phyloP scores from a whole-genome alignment of 2,888 invertebrate genomes.

The Diadegma fenestrale region DNA sequence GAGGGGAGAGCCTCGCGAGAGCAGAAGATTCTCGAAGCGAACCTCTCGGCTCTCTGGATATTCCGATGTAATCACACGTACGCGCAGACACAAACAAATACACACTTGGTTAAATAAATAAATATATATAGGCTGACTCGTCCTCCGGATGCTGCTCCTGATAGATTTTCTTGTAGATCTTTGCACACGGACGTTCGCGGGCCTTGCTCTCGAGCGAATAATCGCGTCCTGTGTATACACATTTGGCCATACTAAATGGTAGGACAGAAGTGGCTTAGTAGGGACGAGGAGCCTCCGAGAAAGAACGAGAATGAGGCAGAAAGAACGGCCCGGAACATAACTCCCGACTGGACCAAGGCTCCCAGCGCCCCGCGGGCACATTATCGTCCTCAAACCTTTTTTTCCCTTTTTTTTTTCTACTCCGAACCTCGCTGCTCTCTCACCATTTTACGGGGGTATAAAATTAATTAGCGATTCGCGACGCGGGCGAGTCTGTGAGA shows the following conservation, averaged over 20 bases:
- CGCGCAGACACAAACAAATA: neutral
- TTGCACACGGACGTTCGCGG: conserved; percentile 11
- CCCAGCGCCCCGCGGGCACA: conserved; percentile 60
- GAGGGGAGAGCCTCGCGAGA: neutral
- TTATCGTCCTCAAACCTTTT: conserved; percentile 60
- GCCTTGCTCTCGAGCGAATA: conserved; percentile 26
- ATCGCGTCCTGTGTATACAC: conserved; percentile 26
- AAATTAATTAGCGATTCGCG: conserved; percentile 78
- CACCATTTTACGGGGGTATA: conserved; percentile 76
- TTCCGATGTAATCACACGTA: neutral
- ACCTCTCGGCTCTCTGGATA: neutral
- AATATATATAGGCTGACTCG: neutral
- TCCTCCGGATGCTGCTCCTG: conserved; percentile 19
- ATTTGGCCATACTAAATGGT: conserved; percentile 29
- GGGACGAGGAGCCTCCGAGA: neutral
- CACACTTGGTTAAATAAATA: conserved; percentile 4
- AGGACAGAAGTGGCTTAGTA: conserved; percentile 13
- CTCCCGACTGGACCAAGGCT: conserved; percentile 50
- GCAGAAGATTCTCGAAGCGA: conserved; percentile 3
- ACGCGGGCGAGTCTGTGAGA: conserved; percentile 30
- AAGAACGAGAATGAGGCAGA: neutral
- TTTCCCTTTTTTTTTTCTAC: conserved; percentile 14
- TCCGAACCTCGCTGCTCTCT: conserved; percentile 58
- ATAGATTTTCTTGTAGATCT: conserved; percentile 52
- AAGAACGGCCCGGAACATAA: conserved; percentile 54